These are phyloP conservation scores for Shargacucullia verbasci DNA, from an alignment of 2,888 invertebrate species.

Conservation along the genomic window DNA sequence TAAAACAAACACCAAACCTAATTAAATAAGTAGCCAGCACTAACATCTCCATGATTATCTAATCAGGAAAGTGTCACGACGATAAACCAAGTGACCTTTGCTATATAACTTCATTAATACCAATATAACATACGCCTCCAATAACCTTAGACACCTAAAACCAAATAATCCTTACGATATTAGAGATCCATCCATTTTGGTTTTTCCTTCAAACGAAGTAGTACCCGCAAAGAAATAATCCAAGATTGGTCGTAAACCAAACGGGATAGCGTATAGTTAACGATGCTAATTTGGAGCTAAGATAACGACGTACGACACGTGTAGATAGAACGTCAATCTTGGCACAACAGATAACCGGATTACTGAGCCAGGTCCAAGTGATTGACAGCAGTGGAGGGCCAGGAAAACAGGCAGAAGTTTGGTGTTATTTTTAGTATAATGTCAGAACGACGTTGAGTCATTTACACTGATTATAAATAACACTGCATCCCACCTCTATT, in stretches of 20 bases:
- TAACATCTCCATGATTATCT: constrained; percentile 44
- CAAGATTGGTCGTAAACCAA: constrained; percentile 41
- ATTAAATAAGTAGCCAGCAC: constrained; percentile 32
- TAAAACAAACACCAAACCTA: constrained; percentile 24
- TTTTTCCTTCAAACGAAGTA: constrained; percentile 13
- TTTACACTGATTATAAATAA: no score
- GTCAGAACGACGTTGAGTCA: no score
- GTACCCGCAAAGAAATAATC: constrained; percentile 40
- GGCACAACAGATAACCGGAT: constrained; percentile 50
- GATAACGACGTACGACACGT: constrained; percentile 47
- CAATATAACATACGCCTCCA: constrained; percentile 21
- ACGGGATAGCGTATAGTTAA: constrained; percentile 29
- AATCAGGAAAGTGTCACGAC: constrained; percentile 50
- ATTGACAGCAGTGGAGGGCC: constrained; percentile 40
- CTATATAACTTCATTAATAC: constrained; percentile 46
- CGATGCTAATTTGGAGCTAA: constrained; percentile 41
- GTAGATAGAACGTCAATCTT: constrained; percentile 53
- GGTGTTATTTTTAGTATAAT: no score
- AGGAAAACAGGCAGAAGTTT: background rate
- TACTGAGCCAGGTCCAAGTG: constrained; percentile 29
- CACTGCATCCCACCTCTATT: no score
- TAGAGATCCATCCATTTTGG: constrained; percentile 4
- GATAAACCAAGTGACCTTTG: constrained; percentile 39
- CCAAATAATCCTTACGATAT: background rate
- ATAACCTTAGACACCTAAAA: background rate